These are phyloP conservation scores for Lutjanus argentimaculatus DNA, from an alignment of 2,797 vertebrate genomes.

Conservation along the genomic window DNA sequence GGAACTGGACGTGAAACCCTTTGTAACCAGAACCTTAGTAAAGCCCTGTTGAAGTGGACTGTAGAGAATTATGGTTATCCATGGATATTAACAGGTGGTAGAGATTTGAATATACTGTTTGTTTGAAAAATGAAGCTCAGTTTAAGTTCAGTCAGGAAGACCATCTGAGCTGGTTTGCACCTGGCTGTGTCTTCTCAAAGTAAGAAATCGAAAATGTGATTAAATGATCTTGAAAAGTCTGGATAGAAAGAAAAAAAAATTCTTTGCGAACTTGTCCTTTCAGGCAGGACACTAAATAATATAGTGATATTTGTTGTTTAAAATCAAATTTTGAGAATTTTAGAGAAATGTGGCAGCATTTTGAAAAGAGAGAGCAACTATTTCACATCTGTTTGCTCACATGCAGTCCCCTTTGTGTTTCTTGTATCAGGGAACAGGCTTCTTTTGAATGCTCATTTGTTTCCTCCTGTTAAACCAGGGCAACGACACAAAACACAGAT, in stretches of 20 bases:
- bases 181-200: neutral
- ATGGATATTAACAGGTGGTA: neutral
- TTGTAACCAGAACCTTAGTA: neutral
- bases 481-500: constrained; percentile 38
- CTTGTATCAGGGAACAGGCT: constrained; percentile 10
- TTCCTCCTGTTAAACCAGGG: constrained; percentile 27
- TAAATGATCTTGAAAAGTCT: neutral
- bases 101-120: neutral
- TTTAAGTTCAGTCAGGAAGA: too few species aligned
- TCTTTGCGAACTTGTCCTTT: neutral
- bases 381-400: constrained; percentile 14
- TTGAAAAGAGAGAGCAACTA: neutral
- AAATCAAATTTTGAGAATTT: neutral
- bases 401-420: neutral
- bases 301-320: too few species aligned
- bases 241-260: neutral
- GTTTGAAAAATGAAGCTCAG: neutral
- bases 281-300: neutral
- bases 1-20: neutral
- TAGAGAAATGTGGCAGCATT: neutral
- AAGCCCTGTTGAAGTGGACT: too few species aligned
- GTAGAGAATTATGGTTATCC: neutral
- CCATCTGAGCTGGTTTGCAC: too few species aligned
- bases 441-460: constrained; percentile 41
- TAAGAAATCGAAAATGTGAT: neutral